Base-by-base conservation (phyloP, 2,888 invertebrate species). In the Lepidochitona cinerea region DNA sequence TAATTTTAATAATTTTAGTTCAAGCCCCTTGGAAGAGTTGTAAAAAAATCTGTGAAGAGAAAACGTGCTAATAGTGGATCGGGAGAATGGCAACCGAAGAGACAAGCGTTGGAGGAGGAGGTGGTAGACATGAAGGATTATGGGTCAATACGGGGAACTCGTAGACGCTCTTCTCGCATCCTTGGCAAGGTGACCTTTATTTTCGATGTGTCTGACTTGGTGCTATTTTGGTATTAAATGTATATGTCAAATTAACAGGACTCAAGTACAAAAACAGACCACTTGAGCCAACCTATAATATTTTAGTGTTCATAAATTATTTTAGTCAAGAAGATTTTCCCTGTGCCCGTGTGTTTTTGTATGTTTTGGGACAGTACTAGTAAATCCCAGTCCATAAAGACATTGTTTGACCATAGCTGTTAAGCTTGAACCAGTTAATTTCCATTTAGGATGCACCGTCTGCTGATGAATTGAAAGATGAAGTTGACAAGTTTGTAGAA, bases 151-250 rank as follows among this genome's bases (percentile, higher is more conserved):
- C 78, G 72, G 52, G 83, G 82, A 3, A 29, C 74, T 4, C 68
- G 78, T 9, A 68, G 84, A 33, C 70, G 77, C 26, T 84, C 85
- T 23, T 82, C 85, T 53, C 72, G 84, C 32, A 71, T 85, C 29
- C 70, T 79, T 66, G 82, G 83, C 71, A 79, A 80, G 76, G 84
- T 84, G 74, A 33, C 41, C 37, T 36, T 32, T 18, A 7, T 53
- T 23, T 23, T 37, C n/a, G 9, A 18, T 12, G 29, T 5, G 29
- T 18, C 3, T 37, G 4, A n/a, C n/a, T n/a, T n/a, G n/a, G n/a
- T n/a, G n/a, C n/a, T n/a, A n/a, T n/a, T n/a, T n/a, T n/a, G n/a
- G n/a, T n/a, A n/a, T n/a, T n/a, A n/a, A n/a, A n/a, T n/a, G n/a
- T n/a, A n/a, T n/a, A n/a, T n/a, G n/a, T n/a, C n/a, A n/a, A n/a